These are phyloP conservation scores for Cisticola juncidis DNA, from an alignment of 2,113 vertebrate genomes.

Conservation along the genomic window DNA sequence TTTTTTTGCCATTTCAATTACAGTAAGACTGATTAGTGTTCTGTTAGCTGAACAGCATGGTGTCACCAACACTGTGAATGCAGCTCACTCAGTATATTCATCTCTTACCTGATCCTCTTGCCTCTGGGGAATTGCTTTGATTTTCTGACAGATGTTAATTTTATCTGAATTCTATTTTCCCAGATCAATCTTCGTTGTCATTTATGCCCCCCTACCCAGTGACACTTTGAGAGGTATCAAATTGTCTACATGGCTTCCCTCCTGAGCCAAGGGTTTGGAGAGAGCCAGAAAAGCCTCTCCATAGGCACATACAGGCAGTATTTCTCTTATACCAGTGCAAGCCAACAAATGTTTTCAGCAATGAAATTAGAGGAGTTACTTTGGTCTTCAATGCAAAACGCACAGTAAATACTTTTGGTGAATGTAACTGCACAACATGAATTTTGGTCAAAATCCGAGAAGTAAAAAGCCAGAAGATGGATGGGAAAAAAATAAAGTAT, in stretches of 20 bases:
- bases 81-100: not conserved
- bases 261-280: not conserved
- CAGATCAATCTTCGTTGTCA: not conserved
- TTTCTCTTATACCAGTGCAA: not conserved
- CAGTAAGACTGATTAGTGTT: not conserved
- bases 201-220: not conserved
- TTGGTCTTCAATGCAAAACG: not conserved
- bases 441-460: not conserved
- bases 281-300: not conserved
- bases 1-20: not conserved
- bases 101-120: not conserved
- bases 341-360: not conserved
- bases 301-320: too few relatives aligned
- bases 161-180: not conserved
- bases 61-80: not conserved
- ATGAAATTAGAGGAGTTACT: not conserved
- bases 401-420: not conserved
- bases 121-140: not conserved
- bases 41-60: not conserved
- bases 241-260: not conserved
- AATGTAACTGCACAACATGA: not conserved
- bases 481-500: not conserved
- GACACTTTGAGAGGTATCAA: not conserved
- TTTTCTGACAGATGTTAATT: not conserved
- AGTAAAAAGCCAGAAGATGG: not conserved